Evolutionary conservation across 23 tunicate species (phyloP).

Genomic region (Styela plicata): DNA sequence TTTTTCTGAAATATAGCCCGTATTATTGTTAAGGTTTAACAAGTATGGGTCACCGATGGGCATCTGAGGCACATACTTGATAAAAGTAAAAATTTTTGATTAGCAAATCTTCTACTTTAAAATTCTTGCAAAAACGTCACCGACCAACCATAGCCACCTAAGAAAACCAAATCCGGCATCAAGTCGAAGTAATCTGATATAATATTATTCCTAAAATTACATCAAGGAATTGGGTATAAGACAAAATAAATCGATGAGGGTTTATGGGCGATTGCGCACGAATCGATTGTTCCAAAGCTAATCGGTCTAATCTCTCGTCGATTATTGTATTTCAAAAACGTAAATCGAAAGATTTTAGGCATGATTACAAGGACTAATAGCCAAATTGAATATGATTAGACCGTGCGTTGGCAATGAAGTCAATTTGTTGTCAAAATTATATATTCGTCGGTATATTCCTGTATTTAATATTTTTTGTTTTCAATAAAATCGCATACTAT

Average conservation of each 20-base stretch:
- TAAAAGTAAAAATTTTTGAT: too few species aligned
- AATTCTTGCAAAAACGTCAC: too few species aligned
- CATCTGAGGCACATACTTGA: too few species aligned
- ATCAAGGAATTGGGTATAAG: neutral
- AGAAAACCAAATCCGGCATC: neutral
- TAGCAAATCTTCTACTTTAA: too few species aligned
- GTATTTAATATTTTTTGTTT: too few species aligned
- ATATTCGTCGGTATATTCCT: too few species aligned
- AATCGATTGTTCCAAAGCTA: neutral
- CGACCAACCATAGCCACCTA: too few species aligned
- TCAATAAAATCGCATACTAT: too few species aligned
- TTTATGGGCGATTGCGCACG: neutral
- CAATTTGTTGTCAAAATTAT: too few species aligned
- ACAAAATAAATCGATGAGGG: neutral
- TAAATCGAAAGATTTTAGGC: neutral
- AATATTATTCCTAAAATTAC: neutral
- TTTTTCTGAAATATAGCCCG: too few species aligned
- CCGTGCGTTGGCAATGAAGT: neutral
- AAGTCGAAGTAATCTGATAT: neutral
- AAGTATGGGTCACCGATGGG: too few species aligned
- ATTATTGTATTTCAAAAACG: neutral
- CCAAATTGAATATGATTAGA: neutral
- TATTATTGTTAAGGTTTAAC: too few species aligned
- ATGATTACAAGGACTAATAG: neutral
- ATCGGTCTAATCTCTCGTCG: neutral